Evolutionary conservation across 2,113 vertebrate species (phyloP).

Genomic region (Zosterops pallidus): DNA sequence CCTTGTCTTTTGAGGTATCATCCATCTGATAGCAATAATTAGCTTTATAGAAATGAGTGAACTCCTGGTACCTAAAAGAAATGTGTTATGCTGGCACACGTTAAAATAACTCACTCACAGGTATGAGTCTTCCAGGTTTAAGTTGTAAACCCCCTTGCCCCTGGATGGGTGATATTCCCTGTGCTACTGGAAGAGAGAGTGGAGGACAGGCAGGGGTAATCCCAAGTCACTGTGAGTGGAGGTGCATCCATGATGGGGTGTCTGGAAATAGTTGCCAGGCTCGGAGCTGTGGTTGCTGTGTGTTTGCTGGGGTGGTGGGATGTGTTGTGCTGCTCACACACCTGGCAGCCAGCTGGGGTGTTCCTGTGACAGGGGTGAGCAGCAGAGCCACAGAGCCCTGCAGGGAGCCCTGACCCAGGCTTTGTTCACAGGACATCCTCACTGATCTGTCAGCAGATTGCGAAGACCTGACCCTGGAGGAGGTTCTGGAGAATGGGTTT

Average conservation of each 20-base stretch:
- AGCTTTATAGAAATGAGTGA: background rate
- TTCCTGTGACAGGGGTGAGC: background rate
- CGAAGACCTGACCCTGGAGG: conserved; percentile 84
- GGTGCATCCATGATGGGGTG: background rate
- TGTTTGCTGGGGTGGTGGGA: background rate
- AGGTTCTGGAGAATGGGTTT: conserved; percentile 84
- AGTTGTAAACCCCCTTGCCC: background rate
- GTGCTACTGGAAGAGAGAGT: background rate
- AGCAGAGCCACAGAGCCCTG: background rate
- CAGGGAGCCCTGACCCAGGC: background rate
- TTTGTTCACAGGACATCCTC: conserved; percentile 82
- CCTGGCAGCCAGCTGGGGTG: background rate
- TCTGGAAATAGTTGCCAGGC: background rate
- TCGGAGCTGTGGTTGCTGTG: background rate
- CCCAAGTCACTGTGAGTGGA: background rate
- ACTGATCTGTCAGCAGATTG: conserved; percentile 94
- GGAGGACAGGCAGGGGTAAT: background rate
- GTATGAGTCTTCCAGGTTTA: background rate
- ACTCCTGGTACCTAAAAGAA: background rate
- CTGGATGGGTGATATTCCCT: background rate
- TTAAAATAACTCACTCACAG: background rate
- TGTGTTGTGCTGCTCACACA: background rate
- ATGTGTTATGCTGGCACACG: background rate
- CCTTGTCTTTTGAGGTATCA: conserved; percentile 90
- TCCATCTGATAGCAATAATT: background rate